Evolutionary conservation across 2,888 invertebrate genomes (phyloP).

Genomic region (Gymnoscelis rufifasciata): DNA sequence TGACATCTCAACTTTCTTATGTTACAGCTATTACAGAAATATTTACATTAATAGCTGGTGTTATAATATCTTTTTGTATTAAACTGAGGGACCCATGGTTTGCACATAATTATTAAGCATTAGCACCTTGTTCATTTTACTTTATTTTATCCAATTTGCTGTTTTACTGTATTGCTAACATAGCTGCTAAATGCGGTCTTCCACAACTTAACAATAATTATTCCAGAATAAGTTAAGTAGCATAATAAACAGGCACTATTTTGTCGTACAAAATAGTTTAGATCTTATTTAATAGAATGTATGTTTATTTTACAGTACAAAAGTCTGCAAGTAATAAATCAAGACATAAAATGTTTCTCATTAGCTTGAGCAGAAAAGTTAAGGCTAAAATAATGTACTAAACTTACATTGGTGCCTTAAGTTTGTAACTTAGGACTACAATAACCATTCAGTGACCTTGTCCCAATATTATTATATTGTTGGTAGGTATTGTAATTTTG

Average conservation of each 20-base stretch:
- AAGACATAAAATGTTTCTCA: conserved; percentile 12
- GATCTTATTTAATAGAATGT: conserved; percentile 22
- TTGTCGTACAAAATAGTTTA: conserved; percentile 30
- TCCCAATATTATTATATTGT: conserved; percentile 3
- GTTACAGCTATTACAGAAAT: conserved; percentile 3
- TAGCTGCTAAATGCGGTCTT: conserved; percentile 22
- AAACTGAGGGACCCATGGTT: not conserved
- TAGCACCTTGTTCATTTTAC: conserved; percentile 10
- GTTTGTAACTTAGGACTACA: conserved; percentile 6
- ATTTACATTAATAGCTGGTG: conserved; percentile 10
- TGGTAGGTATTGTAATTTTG: conserved; percentile 5
- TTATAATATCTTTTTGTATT: conserved; percentile 4
- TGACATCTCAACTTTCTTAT: conserved; percentile 21
- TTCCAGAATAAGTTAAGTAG: conserved; percentile 21
- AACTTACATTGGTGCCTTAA: conserved; percentile 27
- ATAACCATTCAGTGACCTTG: not conserved
- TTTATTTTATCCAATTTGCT: not conserved
- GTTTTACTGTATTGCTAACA: not conserved
- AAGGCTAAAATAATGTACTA: conserved; percentile 13
- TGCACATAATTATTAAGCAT: conserved; percentile 26
- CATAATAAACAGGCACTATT: conserved; percentile 30
- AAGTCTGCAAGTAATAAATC: conserved; percentile 12
- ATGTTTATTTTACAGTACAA: conserved; percentile 27
- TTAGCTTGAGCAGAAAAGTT: not conserved
- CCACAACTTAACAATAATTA: conserved; percentile 21